Percentiles rank a stretch among this genome's conserved stretches.
Conservation (phyloP, 2,888 invertebrate genomes). For the Sinopyrophorus schimmeli region DNA sequence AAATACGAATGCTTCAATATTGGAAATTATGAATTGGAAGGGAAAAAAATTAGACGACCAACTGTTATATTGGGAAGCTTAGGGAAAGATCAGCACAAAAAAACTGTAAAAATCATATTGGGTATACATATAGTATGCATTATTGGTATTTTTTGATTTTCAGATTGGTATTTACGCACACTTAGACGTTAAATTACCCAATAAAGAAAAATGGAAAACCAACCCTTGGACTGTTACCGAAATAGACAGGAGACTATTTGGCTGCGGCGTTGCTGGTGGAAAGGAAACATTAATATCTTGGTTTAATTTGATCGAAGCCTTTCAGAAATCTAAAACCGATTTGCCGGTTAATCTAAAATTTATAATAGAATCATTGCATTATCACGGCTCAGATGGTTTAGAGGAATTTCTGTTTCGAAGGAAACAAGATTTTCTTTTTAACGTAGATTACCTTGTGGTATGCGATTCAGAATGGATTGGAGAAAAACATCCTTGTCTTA, state of each 20-base stretch:
- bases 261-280: constrained; percentile 53
- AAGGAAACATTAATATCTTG: constrained; percentile 55
- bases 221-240: constrained; percentile 54
- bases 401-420: constrained; percentile 48
- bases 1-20: constrained; percentile 53
- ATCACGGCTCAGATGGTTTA: constrained; percentile 50
- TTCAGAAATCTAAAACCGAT: constrained; percentile 45
- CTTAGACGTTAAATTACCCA: constrained; percentile 53
- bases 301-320: constrained; percentile 53
- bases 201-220: constrained; percentile 47
- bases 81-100: constrained; percentile 47
- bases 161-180: constrained; percentile 53
- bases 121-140: not conserved
- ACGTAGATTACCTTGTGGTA: constrained; percentile 51
- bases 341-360: constrained; percentile 56
- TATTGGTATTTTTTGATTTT: constrained; percentile 14
- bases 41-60: constrained; percentile 50
- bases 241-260: constrained; percentile 49
- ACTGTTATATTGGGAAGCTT: constrained; percentile 51
- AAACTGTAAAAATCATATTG: constrained; percentile 46
- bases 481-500: constrained; percentile 53
- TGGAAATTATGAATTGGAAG: constrained; percentile 46
- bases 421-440: constrained; percentile 49
- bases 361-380: constrained; percentile 54
- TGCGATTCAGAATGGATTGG: constrained; percentile 56